phyloP scores from a whole-genome alignment of 2,113 vertebrate species.

The Burhinus oedicnemus region DNA sequence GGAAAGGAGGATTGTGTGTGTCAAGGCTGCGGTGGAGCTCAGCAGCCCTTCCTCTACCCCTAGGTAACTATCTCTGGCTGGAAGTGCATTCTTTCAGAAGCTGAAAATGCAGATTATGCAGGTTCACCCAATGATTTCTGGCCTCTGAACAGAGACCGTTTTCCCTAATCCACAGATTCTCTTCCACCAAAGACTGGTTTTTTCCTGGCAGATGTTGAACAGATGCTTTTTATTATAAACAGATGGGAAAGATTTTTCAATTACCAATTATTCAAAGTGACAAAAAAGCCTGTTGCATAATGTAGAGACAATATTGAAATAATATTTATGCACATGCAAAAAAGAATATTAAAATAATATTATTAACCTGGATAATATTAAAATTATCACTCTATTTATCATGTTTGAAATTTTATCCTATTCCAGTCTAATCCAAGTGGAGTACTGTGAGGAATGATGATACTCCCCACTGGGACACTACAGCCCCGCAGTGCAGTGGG shows the following conservation, averaged over 20 bases:
- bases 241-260: slow-evolving; percentile 59
- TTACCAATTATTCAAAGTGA: slow-evolving; percentile 58
- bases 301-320: background rate
- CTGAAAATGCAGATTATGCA: background rate
- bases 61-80: background rate
- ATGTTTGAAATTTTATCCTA: background rate
- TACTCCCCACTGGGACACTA: background rate
- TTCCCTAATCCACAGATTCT: background rate
- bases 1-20: too few relatives aligned
- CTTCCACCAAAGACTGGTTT: background rate
- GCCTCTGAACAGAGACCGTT: background rate
- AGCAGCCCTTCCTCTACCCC: background rate
- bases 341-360: background rate
- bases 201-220: slow-evolving; percentile 68
- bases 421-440: background rate
- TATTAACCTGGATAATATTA: background rate
- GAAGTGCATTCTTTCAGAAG: background rate
- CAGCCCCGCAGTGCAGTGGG: fast-evolving
- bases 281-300: slow-evolving; percentile 41
- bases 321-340: slow-evolving; percentile 17
- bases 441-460: background rate
- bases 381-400: background rate
- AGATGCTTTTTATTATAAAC: slow-evolving; percentile 66
- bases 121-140: background rate
- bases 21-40: too few relatives aligned